Conservation (phyloP, 2,797 vertebrate species). For the Alcedo quadribrachys region DNA sequence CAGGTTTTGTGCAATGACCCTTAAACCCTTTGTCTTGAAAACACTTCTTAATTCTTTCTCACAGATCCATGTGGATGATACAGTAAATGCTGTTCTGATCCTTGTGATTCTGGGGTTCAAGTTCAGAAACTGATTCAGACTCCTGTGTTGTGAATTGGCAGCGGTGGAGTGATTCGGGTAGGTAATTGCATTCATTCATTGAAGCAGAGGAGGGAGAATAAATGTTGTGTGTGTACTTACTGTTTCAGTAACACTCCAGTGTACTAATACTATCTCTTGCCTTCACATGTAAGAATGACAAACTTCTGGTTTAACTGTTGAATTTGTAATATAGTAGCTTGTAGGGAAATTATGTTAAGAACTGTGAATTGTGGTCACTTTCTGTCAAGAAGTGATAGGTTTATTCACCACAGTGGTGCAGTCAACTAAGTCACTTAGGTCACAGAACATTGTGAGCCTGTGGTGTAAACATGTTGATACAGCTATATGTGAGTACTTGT, state of each 20-base stretch:
- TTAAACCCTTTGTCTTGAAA: background rate
- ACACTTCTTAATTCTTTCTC: conserved; percentile 24
- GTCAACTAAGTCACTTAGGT: background rate
- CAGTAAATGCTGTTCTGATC: background rate
- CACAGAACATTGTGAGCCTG: background rate
- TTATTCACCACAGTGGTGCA: background rate
- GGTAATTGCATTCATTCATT: background rate
- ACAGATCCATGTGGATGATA: conserved; percentile 17
- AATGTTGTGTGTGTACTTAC: background rate
- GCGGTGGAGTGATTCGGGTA: conserved; percentile 60
- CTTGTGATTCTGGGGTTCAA: conserved; percentile 8
- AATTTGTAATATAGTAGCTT: background rate
- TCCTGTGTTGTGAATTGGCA: conserved; percentile 42
- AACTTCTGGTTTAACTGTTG: background rate
- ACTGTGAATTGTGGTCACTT: background rate
- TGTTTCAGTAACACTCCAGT: background rate
- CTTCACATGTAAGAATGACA: background rate
- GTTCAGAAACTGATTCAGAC: conserved; percentile 23
- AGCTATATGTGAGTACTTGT: background rate
- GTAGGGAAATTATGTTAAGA: background rate
- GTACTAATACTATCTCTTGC: background rate
- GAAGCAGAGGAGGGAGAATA: background rate
- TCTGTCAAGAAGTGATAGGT: fast-evolving
- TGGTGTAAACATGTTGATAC: background rate
- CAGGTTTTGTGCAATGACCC: background rate